phyloP scores from a whole-genome alignment of 1,140 invertebrate genomes.

The Chlorops oryzae region DNA sequence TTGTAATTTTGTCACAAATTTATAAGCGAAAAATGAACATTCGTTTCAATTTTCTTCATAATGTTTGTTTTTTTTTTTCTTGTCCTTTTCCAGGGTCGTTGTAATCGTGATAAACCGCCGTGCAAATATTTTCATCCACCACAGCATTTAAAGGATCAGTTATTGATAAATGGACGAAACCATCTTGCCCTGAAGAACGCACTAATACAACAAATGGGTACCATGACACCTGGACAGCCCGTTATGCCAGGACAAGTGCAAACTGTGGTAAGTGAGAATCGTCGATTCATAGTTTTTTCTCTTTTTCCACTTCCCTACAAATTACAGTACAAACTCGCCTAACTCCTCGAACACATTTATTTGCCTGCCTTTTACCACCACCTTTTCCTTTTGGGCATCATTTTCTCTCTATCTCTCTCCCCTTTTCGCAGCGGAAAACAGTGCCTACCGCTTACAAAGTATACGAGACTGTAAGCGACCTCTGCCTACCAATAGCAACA shows the following conservation, averaged over 20 bases:
- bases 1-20: too few species aligned
- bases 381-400: too few species aligned
- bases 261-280: constrained; percentile 74
- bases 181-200: constrained; percentile 97
- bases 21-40: too few species aligned
- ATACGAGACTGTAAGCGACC: too few species aligned
- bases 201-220: constrained; percentile 92
- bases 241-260: constrained; percentile 86
- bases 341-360: too few species aligned
- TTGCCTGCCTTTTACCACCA: too few species aligned
- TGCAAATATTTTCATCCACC: constrained; percentile 99
- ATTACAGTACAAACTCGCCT: not conserved
- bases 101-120: constrained; percentile 98
- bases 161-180: constrained; percentile 98
- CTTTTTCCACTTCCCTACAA: too few species aligned
- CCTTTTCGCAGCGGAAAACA: too few species aligned
- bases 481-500: too few species aligned
- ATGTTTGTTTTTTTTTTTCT: constrained; percentile 11
- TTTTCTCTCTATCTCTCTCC: too few species aligned
- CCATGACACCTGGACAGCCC: constrained; percentile 76
- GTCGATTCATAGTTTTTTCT: not conserved
- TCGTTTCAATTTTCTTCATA: not conserved
- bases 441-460: too few species aligned
- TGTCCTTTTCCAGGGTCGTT: constrained; percentile 81
- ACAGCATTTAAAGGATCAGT: constrained; percentile 98